A percentile compares a stretch with the other conserved stretches of the same genome.
These are phyloP conservation scores for Zaprionus ghesquierei DNA, from an alignment of 1,140 invertebrate species.

Conservation along the genomic window DNA sequence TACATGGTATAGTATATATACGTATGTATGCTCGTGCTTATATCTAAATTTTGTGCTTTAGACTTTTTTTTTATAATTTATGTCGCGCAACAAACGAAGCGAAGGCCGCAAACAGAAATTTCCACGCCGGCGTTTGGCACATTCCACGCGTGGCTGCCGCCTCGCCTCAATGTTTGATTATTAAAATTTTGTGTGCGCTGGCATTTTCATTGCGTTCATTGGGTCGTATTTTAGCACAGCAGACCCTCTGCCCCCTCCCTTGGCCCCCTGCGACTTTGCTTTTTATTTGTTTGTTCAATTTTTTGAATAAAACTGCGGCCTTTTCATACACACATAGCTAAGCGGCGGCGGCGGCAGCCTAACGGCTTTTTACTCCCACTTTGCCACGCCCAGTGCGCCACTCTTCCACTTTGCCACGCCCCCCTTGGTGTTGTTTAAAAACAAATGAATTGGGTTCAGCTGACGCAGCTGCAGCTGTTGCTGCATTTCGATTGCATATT, in stretches of 20 bases:
- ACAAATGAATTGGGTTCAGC: constrained; percentile 36
- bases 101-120: constrained; percentile 34
- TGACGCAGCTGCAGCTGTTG: constrained; percentile 1
- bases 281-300: constrained; percentile 42
- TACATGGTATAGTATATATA: not conserved
- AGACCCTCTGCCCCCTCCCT: not conserved
- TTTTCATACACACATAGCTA: constrained; percentile 34
- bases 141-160: constrained; percentile 71
- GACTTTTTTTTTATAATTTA: constrained; percentile 75
- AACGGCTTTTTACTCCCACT: constrained; percentile 10
- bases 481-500: constrained; percentile 23
- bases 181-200: constrained; percentile 70
- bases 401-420: not conserved
- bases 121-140: constrained; percentile 67
- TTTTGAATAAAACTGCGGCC: constrained; percentile 31
- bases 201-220: constrained; percentile 74
- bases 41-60: constrained; percentile 74
- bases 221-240: constrained; percentile 52
- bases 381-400: not conserved
- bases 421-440: constrained; percentile 17
- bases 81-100: constrained; percentile 43
- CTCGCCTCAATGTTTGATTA: constrained; percentile 67
- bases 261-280: not conserved
- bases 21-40: constrained; percentile 3
- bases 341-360: constrained; percentile 26